Conservation (phyloP, 2,113 vertebrate genomes). For the Nicator chloris region DNA sequence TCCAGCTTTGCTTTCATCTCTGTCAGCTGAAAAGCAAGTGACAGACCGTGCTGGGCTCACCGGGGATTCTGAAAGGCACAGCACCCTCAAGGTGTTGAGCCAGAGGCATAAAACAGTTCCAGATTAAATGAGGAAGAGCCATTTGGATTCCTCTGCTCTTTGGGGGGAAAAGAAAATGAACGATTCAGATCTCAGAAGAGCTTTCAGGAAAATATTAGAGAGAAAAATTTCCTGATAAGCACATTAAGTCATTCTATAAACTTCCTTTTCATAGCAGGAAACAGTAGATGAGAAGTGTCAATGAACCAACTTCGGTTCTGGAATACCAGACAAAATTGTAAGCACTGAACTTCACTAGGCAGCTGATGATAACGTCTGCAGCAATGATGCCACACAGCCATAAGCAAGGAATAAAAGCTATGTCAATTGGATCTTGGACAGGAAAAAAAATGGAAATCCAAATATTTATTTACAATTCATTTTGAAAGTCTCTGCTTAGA, state of each 20-base stretch:
- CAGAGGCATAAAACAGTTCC: background rate
- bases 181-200: background rate
- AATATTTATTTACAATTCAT: background rate
- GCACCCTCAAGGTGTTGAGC: background rate
- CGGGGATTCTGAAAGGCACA: background rate
- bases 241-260: background rate
- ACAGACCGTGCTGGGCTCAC: background rate
- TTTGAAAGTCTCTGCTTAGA: background rate
- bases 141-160: background rate
- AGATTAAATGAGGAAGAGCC: background rate
- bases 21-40: conserved; percentile 55
- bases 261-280: background rate
- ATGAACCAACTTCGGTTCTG: background rate
- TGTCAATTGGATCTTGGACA: background rate
- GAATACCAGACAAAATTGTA: background rate
- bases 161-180: background rate
- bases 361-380: background rate
- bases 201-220: background rate
- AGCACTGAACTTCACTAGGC: background rate
- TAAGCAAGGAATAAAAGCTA: background rate
- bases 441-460: background rate
- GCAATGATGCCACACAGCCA: background rate
- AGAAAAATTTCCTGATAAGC: background rate
- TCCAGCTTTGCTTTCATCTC: conserved; percentile 66
- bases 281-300: background rate